A percentile compares a stretch with the other conserved stretches of the same genome.
These are phyloP conservation scores for Trachops cirrhosus DNA, from an alignment of 2,797 vertebrate genomes.

Conservation along the genomic window DNA sequence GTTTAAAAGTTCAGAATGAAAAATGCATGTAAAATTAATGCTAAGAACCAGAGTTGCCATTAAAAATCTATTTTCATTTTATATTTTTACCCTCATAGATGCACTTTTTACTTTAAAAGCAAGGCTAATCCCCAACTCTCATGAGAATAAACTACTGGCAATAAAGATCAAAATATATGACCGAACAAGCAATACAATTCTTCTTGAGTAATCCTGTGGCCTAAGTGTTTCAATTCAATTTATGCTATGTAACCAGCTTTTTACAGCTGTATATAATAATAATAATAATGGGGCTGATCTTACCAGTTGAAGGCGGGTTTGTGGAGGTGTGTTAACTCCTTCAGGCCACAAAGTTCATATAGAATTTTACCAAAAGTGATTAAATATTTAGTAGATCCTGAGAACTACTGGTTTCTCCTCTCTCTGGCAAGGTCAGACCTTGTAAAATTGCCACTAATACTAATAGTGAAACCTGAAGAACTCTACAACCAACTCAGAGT, in stretches of 20 bases:
- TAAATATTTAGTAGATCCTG: slow-evolving; percentile 55
- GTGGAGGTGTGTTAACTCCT: slow-evolving; percentile 56
- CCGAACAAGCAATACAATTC: slow-evolving; percentile 72
- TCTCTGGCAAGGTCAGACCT: slow-evolving; percentile 13
- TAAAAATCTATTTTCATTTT: slow-evolving; percentile 72
- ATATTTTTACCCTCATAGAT: slow-evolving; percentile 54
- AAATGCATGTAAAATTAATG: slow-evolving; percentile 73
- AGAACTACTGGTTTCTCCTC: slow-evolving; percentile 39
- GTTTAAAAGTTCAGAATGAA: slow-evolving; percentile 78
- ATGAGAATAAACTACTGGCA: slow-evolving; percentile 71
- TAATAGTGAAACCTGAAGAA: slow-evolving; percentile 27
- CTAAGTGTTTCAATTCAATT: slow-evolving; percentile 72
- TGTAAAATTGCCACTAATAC: slow-evolving; percentile 45
- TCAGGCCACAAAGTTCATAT: slow-evolving; percentile 55
- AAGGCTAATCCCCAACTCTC: slow-evolving; percentile 59
- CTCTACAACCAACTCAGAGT: not conserved
- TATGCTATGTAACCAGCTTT: slow-evolving; percentile 75
- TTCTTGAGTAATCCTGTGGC: slow-evolving; percentile 67
- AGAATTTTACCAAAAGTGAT: slow-evolving; percentile 63
- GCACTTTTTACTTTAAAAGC: slow-evolving; percentile 61
- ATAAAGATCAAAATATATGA: slow-evolving; percentile 71
- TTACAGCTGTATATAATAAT: slow-evolving; percentile 74
- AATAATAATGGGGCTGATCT: slow-evolving; percentile 40
- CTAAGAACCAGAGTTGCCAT: slow-evolving; percentile 62
- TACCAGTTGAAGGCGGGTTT: slow-evolving; percentile 56